phyloP scores from a whole-genome alignment of 2,888 invertebrate species.

The Ormia ochracea region DNA sequence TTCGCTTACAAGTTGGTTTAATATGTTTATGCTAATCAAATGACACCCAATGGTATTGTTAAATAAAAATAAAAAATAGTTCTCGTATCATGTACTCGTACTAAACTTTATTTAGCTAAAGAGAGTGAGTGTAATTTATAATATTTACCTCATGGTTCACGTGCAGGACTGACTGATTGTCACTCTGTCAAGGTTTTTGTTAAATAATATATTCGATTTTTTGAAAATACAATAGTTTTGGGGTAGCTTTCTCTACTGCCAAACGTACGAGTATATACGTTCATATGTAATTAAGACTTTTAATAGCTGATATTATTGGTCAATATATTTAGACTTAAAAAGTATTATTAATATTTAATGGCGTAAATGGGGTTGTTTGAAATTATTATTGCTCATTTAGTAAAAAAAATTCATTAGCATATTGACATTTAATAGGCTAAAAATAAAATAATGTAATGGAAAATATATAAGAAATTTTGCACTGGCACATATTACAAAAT shows the following conservation, averaged over 20 bases:
- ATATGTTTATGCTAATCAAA: conserved; percentile 64
- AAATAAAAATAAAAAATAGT: conserved; percentile 27
- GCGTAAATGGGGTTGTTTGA: neutral
- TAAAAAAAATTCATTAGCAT: conserved; percentile 51
- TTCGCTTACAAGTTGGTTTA: conserved; percentile 40
- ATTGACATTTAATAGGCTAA: neutral
- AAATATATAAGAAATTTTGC: no score
- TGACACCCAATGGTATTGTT: conserved; percentile 64
- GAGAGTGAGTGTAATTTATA: conserved; percentile 36
- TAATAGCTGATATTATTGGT: conserved; percentile 45
- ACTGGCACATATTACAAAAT: no score
- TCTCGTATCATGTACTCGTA: neutral
- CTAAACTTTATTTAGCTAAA: neutral
- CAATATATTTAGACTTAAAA: conserved; percentile 2
- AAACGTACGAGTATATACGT: no score
- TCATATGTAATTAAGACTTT: conserved; percentile 37
- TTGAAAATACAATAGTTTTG: neutral
- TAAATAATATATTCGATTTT: conserved; percentile 20
- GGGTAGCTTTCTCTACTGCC: conserved; percentile 20
- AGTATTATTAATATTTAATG: neutral
- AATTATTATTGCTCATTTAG: conserved; percentile 22
- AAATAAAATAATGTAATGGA: no score
- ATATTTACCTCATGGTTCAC: conserved; percentile 50
- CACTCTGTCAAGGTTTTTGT: conserved; percentile 55
- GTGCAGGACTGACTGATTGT: conserved; percentile 53